phyloP scores from a whole-genome alignment of 2,797 vertebrate species.

The Myotis planiceps region DNA sequence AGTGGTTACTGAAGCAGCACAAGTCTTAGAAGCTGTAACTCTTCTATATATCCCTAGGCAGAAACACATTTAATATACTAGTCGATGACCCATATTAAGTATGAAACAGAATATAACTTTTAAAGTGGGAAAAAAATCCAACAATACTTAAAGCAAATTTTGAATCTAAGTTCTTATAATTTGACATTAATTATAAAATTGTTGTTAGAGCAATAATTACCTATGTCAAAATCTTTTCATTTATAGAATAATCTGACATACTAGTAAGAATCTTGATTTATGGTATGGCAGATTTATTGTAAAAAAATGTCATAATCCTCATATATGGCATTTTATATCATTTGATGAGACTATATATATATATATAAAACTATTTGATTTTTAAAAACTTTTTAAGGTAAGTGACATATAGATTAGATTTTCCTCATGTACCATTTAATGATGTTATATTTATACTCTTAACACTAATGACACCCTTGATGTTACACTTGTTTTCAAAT shows the following conservation, averaged over 20 bases:
- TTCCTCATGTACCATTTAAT: neutral
- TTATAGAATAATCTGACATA: neutral
- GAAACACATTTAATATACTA: neutral
- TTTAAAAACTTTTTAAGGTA: conserved; percentile 15
- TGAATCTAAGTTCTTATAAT: neutral
- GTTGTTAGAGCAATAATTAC: neutral
- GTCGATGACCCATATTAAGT: neutral
- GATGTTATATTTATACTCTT: conserved; percentile 2
- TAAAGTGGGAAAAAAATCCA: neutral
- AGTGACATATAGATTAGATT: neutral
- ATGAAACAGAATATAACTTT: neutral
- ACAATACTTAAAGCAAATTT: neutral
- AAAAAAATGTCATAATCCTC: neutral
- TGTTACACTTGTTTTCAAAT: conserved; percentile 15
- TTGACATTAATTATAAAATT: neutral
- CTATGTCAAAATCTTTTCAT: neutral
- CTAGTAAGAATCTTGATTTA: neutral
- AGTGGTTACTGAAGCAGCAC: neutral
- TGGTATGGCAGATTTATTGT: neutral
- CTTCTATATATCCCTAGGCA: neutral
- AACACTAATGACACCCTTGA: neutral
- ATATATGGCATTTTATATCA: neutral
- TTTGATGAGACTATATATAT: neutral
- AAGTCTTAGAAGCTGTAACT: neutral
- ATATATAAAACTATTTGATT: neutral